Evolutionary conservation across 2,888 invertebrate genomes (phyloP).

Genomic region (Epistrophella euchroma): DNA sequence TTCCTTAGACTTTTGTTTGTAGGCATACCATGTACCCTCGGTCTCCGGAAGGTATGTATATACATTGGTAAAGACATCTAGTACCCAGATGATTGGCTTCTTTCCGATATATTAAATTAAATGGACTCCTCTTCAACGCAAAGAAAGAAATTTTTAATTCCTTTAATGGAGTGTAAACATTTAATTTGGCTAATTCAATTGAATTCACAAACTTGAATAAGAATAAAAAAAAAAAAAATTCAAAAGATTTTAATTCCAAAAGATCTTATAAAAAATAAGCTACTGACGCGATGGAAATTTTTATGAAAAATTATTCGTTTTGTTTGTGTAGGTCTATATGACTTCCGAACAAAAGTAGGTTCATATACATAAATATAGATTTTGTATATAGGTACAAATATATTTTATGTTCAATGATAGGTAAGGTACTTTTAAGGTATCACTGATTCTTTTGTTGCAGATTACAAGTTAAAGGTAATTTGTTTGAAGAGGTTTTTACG

Average conservation of each 20-base stretch:
- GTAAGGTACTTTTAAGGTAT: not conserved
- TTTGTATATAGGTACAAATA: not conserved
- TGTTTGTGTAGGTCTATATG: not conserved
- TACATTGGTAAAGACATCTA: not conserved
- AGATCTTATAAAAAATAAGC: not conserved
- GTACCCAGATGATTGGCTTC: constrained; percentile 63
- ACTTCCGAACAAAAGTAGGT: not conserved
- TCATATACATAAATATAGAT: too few species aligned
- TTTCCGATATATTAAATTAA: constrained; percentile 55
- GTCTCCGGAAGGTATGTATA: not conserved
- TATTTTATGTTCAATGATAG: not conserved
- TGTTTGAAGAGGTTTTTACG: not conserved
- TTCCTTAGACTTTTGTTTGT: not conserved
- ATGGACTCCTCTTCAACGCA: constrained; percentile 23
- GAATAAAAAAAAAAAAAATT: constrained; percentile 9
- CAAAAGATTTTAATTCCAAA: constrained; percentile 9
- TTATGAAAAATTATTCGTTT: not conserved
- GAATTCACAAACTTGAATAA: constrained; percentile 43
- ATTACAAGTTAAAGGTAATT: not conserved
- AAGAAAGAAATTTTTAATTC: constrained; percentile 43
- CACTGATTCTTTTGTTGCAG: not conserved
- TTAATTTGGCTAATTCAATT: constrained; percentile 65
- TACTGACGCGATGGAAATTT: not conserved
- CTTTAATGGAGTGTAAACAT: constrained; percentile 73
- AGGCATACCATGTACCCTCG: not conserved